A percentile compares a stretch with the other conserved stretches of the same genome.
phyloP scores from a whole-genome alignment of 1,140 invertebrate species.

The Odontomachus brunneus region DNA sequence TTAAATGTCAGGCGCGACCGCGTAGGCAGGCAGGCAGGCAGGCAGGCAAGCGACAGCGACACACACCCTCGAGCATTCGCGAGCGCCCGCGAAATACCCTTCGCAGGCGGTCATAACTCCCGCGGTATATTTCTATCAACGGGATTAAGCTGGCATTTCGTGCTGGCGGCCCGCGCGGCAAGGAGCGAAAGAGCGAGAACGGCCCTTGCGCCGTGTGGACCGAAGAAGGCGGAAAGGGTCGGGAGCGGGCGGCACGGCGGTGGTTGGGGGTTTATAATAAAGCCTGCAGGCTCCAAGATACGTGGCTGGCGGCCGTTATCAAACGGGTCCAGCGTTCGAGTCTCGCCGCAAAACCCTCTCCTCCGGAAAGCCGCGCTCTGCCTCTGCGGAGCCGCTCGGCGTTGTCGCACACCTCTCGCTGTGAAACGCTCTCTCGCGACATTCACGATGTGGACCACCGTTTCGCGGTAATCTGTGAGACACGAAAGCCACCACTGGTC shows the following conservation, averaged over 20 bases:
- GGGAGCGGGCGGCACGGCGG: slow-evolving; percentile 21
- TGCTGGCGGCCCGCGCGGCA: slow-evolving; percentile 30
- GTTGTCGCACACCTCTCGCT: slow-evolving; percentile 28
- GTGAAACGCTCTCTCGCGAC: slow-evolving; percentile 48
- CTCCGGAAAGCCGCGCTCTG: slow-evolving; percentile 64
- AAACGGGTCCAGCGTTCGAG: slow-evolving; percentile 79
- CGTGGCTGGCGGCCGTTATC: slow-evolving; percentile 78
- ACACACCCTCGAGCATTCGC: background rate
- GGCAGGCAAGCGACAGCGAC: background rate
- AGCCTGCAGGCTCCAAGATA: slow-evolving; percentile 81
- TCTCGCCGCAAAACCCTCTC: slow-evolving; percentile 80
- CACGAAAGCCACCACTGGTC: background rate
- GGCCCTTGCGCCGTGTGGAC: background rate
- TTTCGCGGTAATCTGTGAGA: slow-evolving; percentile 28
- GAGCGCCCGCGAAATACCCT: slow-evolving; percentile 4
- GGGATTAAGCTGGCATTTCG: slow-evolving; percentile 70
- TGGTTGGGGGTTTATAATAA: slow-evolving; percentile 77
- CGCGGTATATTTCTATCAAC: slow-evolving; percentile 70
- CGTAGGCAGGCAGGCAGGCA: too few relatives aligned
- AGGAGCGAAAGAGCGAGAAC: slow-evolving; percentile 7
- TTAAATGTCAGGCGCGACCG: too few relatives aligned
- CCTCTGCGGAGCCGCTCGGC: slow-evolving; percentile 47
- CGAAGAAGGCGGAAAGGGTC: slow-evolving; percentile 62
- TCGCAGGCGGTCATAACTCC: slow-evolving; percentile 34
- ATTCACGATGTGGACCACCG: slow-evolving; percentile 20